Evolutionary conservation across 1,140 invertebrate species (phyloP).

Genomic region (Danaus plexippus): DNA sequence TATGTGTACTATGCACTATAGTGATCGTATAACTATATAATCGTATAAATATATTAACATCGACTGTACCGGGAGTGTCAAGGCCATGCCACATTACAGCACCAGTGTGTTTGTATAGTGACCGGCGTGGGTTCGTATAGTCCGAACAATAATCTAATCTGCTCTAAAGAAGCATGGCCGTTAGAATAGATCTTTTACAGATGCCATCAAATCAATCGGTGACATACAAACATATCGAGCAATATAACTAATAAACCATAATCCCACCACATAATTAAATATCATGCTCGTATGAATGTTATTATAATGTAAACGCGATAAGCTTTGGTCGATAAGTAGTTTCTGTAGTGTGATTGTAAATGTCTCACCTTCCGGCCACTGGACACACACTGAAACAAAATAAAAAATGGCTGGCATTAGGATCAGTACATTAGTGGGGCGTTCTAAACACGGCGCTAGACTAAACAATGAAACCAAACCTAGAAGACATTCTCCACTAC

Average conservation of each 20-base stretch:
- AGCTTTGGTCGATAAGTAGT: constrained; percentile 45
- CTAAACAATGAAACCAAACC: constrained; percentile 56
- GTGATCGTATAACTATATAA: constrained; percentile 46
- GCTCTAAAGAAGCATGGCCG: constrained; percentile 60
- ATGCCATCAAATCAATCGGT: constrained; percentile 48
- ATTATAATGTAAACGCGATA: constrained; percentile 60
- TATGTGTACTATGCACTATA: constrained; percentile 43
- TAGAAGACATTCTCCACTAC: constrained; percentile 64
- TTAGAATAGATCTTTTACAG: constrained; percentile 40
- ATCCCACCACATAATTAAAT: constrained; percentile 62
- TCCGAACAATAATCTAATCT: constrained; percentile 34
- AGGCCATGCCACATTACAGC: constrained; percentile 58
- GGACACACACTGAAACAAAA: constrained; percentile 86
- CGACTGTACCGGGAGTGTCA: constrained; percentile 34
- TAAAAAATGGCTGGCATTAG: constrained; percentile 10
- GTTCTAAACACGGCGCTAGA: constrained; percentile 14
- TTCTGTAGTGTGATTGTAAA: constrained; percentile 25
- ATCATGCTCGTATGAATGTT: constrained; percentile 65
- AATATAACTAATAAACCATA: constrained; percentile 54
- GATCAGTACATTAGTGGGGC: no score
- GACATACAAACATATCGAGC: constrained; percentile 52
- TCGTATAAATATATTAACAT: constrained; percentile 42
- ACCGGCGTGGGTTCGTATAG: constrained; percentile 42
- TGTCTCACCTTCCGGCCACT: constrained; percentile 87
- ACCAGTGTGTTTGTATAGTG: constrained; percentile 30